Evolutionary conservation across 2,797 vertebrate genomes (phyloP).

Genomic region (Distichodus sexfasciatus): DNA sequence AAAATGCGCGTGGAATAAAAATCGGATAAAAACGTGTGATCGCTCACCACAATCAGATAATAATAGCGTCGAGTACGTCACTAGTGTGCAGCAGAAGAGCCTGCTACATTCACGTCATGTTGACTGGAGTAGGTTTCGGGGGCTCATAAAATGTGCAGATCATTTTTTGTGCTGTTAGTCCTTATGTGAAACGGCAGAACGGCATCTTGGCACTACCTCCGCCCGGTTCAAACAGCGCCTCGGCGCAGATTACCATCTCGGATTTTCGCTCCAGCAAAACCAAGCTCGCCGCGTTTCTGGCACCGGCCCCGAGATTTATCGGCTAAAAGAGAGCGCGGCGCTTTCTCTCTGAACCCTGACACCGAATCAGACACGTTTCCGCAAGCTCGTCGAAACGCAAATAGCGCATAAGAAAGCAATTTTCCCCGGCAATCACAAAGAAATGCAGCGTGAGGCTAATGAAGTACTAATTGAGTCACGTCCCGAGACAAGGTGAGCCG

Average conservation of each 20-base stretch:
- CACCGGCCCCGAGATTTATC: slow-evolving; percentile 42
- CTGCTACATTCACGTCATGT: too few relatives aligned
- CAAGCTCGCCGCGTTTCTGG: slow-evolving; percentile 32
- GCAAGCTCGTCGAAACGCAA: slow-evolving; percentile 54
- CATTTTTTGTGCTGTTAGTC: neutral
- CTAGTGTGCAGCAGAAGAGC: too few relatives aligned
- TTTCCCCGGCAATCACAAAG: slow-evolving; percentile 63
- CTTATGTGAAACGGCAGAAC: too few relatives aligned
- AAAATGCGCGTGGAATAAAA: too few relatives aligned
- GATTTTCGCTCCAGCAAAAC: slow-evolving; percentile 28
- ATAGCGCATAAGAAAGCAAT: slow-evolving; percentile 74
- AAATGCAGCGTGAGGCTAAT: slow-evolving; percentile 54
- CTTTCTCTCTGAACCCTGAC: slow-evolving; percentile 38
- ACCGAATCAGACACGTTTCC: slow-evolving; percentile 61
- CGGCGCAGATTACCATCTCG: slow-evolving; percentile 27
- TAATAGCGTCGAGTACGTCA: too few relatives aligned
- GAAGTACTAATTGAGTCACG: slow-evolving; percentile 62
- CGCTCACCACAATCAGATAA: too few relatives aligned
- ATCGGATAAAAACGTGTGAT: too few relatives aligned
- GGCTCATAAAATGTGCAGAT: neutral
- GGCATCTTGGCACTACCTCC: too few relatives aligned
- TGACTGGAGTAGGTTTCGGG: too few relatives aligned
- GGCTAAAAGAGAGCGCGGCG: slow-evolving; percentile 26
- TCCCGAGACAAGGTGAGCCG: slow-evolving; percentile 55
- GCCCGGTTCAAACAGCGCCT: slow-evolving; percentile 28